phyloP scores from a whole-genome alignment of 2,888 invertebrate genomes.

The Agelastica alni region DNA sequence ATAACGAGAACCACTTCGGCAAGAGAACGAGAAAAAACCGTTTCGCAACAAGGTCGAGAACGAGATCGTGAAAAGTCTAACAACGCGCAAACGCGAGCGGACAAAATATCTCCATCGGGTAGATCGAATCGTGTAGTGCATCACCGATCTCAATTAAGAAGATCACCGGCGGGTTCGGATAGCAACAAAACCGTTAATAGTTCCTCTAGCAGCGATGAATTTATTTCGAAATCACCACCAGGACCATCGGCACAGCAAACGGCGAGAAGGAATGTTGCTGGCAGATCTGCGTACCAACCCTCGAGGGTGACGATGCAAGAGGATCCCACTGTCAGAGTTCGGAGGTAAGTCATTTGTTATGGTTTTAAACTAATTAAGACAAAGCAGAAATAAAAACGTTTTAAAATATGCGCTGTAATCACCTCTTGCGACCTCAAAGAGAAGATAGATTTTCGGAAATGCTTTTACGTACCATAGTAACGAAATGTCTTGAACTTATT shows the following conservation, averaged over 20 bases:
- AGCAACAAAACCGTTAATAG: conserved; percentile 43
- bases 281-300: conserved; percentile 27
- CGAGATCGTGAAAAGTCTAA: conserved; percentile 9
- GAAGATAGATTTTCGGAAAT: background rate
- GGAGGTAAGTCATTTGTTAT: conserved; percentile 14
- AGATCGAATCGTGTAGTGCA: conserved; percentile 38
- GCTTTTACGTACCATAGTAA: background rate
- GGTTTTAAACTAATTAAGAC: background rate
- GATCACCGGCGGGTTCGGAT: conserved; percentile 54
- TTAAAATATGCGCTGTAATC: background rate
- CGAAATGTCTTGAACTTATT: background rate
- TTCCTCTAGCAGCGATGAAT: conserved; percentile 51
- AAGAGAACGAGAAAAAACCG: conserved; percentile 33
- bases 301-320: conserved; percentile 20
- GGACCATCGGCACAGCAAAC: conserved; percentile 40
- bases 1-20: conserved; percentile 25
- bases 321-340: conserved; percentile 17
- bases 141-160: conserved; percentile 39
- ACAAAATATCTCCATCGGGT: conserved; percentile 53
- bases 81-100: conserved; percentile 42
- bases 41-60: conserved; percentile 9
- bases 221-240: conserved; percentile 46
- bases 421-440: background rate
- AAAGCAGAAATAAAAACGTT: background rate
- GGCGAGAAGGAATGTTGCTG: conserved; percentile 39